Evolutionary conservation across 2,888 invertebrate species (phyloP), one percentile per base, ranked within the genome.

Genomic region (Pollenia angustigena): DNA sequence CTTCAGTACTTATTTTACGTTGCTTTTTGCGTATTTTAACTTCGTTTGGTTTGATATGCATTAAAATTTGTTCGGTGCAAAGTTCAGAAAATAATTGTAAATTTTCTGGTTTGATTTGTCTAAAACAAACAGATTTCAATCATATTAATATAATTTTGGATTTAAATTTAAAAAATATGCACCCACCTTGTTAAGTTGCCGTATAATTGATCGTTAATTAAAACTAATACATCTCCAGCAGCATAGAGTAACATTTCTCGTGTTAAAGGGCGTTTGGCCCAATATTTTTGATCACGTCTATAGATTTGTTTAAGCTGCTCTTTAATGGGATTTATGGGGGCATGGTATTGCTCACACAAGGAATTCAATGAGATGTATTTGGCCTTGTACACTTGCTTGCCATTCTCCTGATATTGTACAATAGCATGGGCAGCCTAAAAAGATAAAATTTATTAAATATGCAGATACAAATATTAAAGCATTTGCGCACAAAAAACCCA

Each of bases 191-290:
- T 94, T 95, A 97, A 95, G 89, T 95, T 96, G 82, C 95, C 95
- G 93, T 97, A 98, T 79, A 98, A 95, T 88, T 96, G 96, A 87
- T 98, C 97, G 90, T 98, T 97, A 12, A 98, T 96, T 88, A 98
- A 94, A 82, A 97, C 96, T 23, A 97, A 94, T 32, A 98, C 97
- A 94, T 98, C 98, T 50, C 97, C 97, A 11, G 97, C 97, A 10
- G 98, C 97, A 93, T 98, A 98, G 81, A 97, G 95, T 80, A 98
- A 95, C 98, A 98, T 98, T 91, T 98, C 98, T 83, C 97, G 95
- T 42, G 97, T 96, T 54, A 98, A 93, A 4, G 98, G 98, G 72
- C 98, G 94, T 60, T 97, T 95, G 7, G 97, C 97, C 98, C 98
- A 98, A 91, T 96, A 97, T 85, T 96, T 95, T 92, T 97, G 97